These are phyloP conservation scores for Salvator merianae DNA, from an alignment of 2,113 vertebrate species.

Conservation along the genomic window DNA sequence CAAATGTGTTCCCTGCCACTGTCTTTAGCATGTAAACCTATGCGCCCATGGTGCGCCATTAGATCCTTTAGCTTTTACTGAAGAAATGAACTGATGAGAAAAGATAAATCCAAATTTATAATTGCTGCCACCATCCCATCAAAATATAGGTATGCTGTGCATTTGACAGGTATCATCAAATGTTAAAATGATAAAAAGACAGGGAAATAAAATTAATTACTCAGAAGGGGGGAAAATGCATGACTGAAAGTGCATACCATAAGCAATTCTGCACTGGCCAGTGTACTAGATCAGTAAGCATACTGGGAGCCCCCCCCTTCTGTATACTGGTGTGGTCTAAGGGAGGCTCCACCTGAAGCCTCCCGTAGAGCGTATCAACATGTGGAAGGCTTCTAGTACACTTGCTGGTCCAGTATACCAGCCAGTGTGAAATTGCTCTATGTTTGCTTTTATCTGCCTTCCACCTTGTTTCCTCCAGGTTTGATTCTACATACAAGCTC, in stretches of 20 bases:
- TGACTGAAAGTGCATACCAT: conserved; percentile 64
- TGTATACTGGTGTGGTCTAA: no score
- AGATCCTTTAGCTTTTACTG: conserved; percentile 35
- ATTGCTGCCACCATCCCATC: conserved; percentile 12
- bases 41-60: background rate
- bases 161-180: conserved; percentile 45
- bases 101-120: conserved; percentile 14
- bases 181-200: conserved; percentile 49
- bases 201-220: conserved; percentile 60
- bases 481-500: conserved; percentile 63
- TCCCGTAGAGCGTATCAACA: no score
- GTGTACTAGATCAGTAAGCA: no score
- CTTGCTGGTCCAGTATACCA: no score
- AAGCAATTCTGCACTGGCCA: no score
- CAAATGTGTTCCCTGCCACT: background rate
- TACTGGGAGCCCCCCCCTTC: no score
- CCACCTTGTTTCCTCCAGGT: conserved; percentile 59
- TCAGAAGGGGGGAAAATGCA: conserved; percentile 57
- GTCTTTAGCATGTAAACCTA: conserved; percentile 18
- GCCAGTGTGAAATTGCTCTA: background rate
- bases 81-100: conserved; percentile 21
- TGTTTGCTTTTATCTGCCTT: conserved; percentile 61
- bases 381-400: no score
- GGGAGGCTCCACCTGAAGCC: no score
- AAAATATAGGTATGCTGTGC: conserved; percentile 23